Evolutionary conservation across 2,113 vertebrate genomes (phyloP), one percentile per base, ranked within the genome.

Genomic region (Cyprinodon tularosa): DNA sequence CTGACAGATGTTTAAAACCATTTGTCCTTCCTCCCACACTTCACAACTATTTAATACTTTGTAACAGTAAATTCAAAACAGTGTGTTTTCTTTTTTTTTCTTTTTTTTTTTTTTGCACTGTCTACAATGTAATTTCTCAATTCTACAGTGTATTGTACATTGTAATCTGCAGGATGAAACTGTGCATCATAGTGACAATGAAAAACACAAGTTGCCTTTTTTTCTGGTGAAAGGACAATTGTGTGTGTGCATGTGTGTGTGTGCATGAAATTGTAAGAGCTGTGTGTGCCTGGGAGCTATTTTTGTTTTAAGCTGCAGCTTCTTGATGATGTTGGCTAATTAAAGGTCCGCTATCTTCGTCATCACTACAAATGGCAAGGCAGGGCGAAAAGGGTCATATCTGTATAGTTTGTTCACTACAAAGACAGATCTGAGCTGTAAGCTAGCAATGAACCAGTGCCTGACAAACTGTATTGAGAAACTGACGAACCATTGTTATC

Each of bases 301-400:
- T 71, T 82, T 60, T 69, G 61, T 47, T 1, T 50, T 44, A 53
- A 74, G 59, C 66, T 63, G 66, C 17, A 68, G 74, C 57, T 64
- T 47, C 69, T 80, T 80, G 76, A 81, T 74, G 62, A 61, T 74
- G 72, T 60, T 74, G 68, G 72, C 76, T 66, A 78, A 81, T 77
- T 71, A 20, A 7, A 9, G 57, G 77, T 73, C 75, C 81, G 80
- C 63, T 69, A 37, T 72, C 40, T 77, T 83, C 72, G 72, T 78
- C 83, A 80, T 81, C 62, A 20, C 40, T 65, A 61, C 48, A 68
- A 83, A 74, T 74, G 72, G 50, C 66, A 62, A 63, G 67, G 65
- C 40, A 12, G 67, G 60, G 63, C 40, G 57, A 37, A 68, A 17
- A 71, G 78, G 76, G 59, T 77, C 60, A 78, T 37, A 60, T 62